A percentile compares a stretch with the other conserved stretches of the same genome.
phyloP scores from a whole-genome alignment of 2,113 vertebrate genomes.

The Marmota flaviventris region DNA sequence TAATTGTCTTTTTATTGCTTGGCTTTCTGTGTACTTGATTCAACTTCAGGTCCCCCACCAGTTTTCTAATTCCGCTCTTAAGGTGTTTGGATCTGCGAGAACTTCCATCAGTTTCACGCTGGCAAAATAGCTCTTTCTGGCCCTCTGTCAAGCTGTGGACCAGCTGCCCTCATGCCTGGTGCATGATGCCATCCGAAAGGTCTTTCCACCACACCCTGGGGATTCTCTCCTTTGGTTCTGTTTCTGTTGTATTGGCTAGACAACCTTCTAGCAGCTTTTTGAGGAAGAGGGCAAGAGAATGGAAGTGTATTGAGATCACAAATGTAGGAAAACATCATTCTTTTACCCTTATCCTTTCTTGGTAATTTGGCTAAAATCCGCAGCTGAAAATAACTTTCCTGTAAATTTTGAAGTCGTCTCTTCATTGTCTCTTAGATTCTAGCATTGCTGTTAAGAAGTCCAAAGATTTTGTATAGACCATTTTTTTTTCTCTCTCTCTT shows the following conservation, averaged over 20 bases:
- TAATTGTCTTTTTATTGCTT: neutral
- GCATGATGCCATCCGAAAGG: neutral
- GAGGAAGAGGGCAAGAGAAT: neutral
- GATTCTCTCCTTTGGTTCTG: neutral
- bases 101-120: neutral
- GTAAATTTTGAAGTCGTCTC: neutral
- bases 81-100: neutral
- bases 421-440: neutral
- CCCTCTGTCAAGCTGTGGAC: neutral
- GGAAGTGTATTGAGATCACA: neutral
- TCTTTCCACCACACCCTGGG: too few species aligned
- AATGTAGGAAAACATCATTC: neutral
- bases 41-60: neutral
- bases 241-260: neutral
- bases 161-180: neutral
- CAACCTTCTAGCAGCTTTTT: neutral
- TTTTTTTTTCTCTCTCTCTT: neutral
- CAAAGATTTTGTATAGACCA: neutral
- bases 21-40: neutral
- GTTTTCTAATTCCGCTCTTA: neutral
- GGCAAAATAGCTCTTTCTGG: neutral
- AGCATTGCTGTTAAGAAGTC: neutral
- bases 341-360: neutral
- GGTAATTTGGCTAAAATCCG: neutral
- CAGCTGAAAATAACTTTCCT: neutral